Evolutionary conservation across 2,797 vertebrate species (phyloP), one percentile per base, ranked within the genome.

Genomic region (Lemur catta): DNA sequence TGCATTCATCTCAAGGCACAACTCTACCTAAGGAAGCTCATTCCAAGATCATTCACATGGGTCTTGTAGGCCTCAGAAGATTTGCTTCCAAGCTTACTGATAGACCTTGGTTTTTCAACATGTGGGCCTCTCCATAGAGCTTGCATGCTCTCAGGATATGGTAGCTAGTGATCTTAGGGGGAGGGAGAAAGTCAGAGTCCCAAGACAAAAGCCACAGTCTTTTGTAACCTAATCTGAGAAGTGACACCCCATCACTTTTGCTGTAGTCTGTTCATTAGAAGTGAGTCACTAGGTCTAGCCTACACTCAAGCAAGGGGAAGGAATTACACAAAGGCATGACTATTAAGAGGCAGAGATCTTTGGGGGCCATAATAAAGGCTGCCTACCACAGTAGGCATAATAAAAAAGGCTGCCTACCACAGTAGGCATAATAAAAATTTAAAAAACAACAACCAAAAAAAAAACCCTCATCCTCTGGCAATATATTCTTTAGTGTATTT

Each of bases 161-260:
- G 61, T 41, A 89, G 74, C 52, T 48, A 11, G 46, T 69, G 33
- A 81, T 48, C 17, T 1, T 4, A 85, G n/a, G 26, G 46, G 71
- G 33, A 80, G 50, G 33, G 20, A 75, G 11, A 93, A 10, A 76
- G 67, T 12, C 24, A 80, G 15, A 52, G 48, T 55, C 33, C 92
- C 61, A 35, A 82, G 33, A 81, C 20, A 78, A 67, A 95, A 90
- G 55, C 65, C 87, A 90, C 4, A 76, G 59, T 26, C 72, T 93
- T 81, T 46, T 85, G 79, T 84, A 91, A 80, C 72, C 84, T 85
- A 76, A 81, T 75, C 63, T 84, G 76, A n/a, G 20, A 92, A 93
- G 57, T 80, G 30, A 33, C 30, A 63, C 15, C 30, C 61, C 30
- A 63, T 78, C 50, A 87, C 55, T 38, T 78, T 65, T 74, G 38